Conservation (phyloP, 2,797 vertebrate species). For the Knipowitschia caucasica region DNA sequence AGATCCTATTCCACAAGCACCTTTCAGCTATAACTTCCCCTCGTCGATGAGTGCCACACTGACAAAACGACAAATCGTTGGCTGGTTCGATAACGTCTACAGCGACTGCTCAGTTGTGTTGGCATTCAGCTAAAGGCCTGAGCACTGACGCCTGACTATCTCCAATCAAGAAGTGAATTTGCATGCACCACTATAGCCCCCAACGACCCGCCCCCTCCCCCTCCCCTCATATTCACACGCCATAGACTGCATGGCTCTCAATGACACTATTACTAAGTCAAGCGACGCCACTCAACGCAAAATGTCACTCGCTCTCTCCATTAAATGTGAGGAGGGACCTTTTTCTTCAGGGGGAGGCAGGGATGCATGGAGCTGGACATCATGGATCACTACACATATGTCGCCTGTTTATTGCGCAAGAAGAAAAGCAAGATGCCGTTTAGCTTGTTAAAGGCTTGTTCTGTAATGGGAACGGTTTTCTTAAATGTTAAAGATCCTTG, state of each 20-base stretch:
- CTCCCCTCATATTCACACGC: conserved; percentile 17
- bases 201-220: conserved; percentile 23
- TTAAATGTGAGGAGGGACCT: conserved; percentile 51
- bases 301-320: conserved; percentile 56
- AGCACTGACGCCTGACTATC: conserved; percentile 68
- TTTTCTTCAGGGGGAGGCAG: conserved; percentile 45
- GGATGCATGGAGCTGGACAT: conserved; percentile 39
- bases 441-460: background rate
- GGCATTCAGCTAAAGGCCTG: conserved; percentile 73
- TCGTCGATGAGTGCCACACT: conserved; percentile 17
- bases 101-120: conserved; percentile 65
- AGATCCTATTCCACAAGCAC: background rate
- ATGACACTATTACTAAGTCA: conserved; percentile 53
- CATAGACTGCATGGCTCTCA: conserved; percentile 32
- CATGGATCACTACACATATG: conserved; percentile 42
- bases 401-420: conserved; percentile 11
- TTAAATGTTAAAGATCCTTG: too few relatives aligned
- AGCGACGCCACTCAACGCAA: conserved; percentile 45
- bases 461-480: too few relatives aligned
- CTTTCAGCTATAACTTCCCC: conserved; percentile 10
- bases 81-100: conserved; percentile 41
- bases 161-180: conserved; percentile 65
- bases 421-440: background rate
- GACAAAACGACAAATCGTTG: conserved; percentile 46
- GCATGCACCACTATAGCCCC: conserved; percentile 32